A percentile compares a stretch with the other conserved stretches of the same genome.
These are phyloP conservation scores for Spizella passerina DNA, from an alignment of 2,797 vertebrate species.

Conservation along the genomic window DNA sequence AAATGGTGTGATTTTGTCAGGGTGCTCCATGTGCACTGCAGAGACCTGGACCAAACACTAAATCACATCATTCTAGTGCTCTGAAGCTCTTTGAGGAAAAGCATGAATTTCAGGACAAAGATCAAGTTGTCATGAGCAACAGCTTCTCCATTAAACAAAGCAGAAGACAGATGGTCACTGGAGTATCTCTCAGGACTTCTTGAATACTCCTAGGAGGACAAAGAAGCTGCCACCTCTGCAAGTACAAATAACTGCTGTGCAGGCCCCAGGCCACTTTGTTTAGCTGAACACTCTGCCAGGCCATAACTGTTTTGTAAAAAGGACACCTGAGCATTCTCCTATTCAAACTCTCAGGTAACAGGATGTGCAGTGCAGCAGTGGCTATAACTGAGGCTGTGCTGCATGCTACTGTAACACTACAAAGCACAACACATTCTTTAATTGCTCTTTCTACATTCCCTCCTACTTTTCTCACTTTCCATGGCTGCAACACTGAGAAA, in stretches of 20 bases:
- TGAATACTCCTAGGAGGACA: not conserved
- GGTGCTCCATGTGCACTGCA: not conserved
- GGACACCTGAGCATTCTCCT: not conserved
- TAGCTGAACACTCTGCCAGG: not conserved
- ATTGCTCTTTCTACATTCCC: not conserved
- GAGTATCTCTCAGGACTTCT: not conserved
- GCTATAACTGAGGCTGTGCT: not conserved
- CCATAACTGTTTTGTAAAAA: not conserved
- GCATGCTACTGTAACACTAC: not conserved
- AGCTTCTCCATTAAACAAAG: not conserved
- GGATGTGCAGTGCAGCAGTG: not conserved
- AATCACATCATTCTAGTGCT: not conserved
- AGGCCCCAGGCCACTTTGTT: not conserved
- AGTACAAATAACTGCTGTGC: not conserved
- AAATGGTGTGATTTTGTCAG: not conserved
- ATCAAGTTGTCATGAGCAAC: not conserved
- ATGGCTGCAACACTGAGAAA: not conserved
- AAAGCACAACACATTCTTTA: not conserved
- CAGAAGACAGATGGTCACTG: not conserved
- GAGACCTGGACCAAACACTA: not conserved
- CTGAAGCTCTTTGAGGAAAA: not conserved
- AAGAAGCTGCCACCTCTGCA: not conserved
- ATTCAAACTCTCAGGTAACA: not conserved
- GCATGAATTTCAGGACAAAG: not conserved
- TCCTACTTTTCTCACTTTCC: not conserved